These are phyloP conservation scores for Slavum lentiscoides DNA, from an alignment of 2,888 invertebrate species.

Conservation along the genomic window DNA sequence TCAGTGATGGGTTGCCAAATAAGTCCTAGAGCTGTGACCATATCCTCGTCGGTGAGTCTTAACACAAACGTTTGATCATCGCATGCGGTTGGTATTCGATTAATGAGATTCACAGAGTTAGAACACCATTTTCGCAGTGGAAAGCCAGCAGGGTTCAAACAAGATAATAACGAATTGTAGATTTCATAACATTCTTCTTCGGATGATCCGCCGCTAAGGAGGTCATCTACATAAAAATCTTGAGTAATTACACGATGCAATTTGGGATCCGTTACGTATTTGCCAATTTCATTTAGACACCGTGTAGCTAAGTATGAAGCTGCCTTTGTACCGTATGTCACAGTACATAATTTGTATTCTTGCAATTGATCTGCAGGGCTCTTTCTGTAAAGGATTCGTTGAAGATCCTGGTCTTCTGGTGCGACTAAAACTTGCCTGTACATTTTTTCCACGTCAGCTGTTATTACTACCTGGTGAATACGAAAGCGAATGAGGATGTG, in stretches of 20 bases:
- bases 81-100: not conserved
- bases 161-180: not conserved
- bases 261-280: not conserved
- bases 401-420: not conserved
- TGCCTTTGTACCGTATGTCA: constrained; percentile 2
- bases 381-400: not conserved
- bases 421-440: not conserved
- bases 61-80: not conserved
- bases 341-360: not conserved
- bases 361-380: not conserved
- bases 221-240: constrained; percentile 11
- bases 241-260: not conserved
- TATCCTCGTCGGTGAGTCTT: not conserved
- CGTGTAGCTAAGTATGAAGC: constrained; percentile 8
- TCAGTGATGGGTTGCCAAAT: not conserved
- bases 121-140: constrained; percentile 18
- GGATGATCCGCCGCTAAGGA: not conserved
- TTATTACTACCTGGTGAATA: not conserved
- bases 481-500: not conserved
- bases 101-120: not conserved
- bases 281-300: not conserved
- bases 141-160: not conserved
- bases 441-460: constrained; percentile 1
- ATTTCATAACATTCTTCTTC: constrained; percentile 1
- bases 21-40: not conserved